Base-by-base conservation (phyloP, 35 echinoderm and acorn worm genomes). In the Patiria miniata region DNA sequence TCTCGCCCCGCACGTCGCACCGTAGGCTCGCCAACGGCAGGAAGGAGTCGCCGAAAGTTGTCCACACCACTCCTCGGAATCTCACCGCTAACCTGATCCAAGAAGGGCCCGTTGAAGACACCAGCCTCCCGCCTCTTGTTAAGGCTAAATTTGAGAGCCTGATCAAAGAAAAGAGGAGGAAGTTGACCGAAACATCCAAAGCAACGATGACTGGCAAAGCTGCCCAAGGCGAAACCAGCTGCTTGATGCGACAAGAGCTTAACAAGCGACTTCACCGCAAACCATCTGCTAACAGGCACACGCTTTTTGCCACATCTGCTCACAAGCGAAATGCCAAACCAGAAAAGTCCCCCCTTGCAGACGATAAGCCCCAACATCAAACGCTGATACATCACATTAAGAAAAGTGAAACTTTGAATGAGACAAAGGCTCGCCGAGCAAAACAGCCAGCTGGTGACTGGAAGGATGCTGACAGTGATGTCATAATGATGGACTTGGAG, bases 61-160 rank as follows among this genome's bases (percentile, higher is more conserved):
- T 99, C 52, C 91, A 89, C 47, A 89, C 89, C 8, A 99, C 89
- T 23, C 96, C 96, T 16, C 61, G 89, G 32, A 99, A 99, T 79
- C 88, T 97, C 8, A 86, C 84, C 9, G 85, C 89, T 36, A 81
- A 90, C 32, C 81, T 88, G 37, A 58, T 32, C 0, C n/a, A 33
- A 34, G 76, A 34, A 15, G 44, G 28, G 38, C 36, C 59, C 1
- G 68, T 51, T 10, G 65, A 40, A 18, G 47, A 40, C 9, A 39
- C 44, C 42, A 50, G 55, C 1, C 33, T 81, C 19, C 81, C 88
- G 6, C 56, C 81, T 18, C 77, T 90, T 26, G 39, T 90, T n/a
- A 82, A 83, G 33, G 88, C 88, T 10, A 82, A 82, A 26, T 84
- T 82, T 39, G 44, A 90, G 53, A 50, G 77, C 44, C 50, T 84